These are phyloP conservation scores for Dilophus febrilis DNA, from an alignment of 2,888 invertebrate species.

Conservation along the genomic window DNA sequence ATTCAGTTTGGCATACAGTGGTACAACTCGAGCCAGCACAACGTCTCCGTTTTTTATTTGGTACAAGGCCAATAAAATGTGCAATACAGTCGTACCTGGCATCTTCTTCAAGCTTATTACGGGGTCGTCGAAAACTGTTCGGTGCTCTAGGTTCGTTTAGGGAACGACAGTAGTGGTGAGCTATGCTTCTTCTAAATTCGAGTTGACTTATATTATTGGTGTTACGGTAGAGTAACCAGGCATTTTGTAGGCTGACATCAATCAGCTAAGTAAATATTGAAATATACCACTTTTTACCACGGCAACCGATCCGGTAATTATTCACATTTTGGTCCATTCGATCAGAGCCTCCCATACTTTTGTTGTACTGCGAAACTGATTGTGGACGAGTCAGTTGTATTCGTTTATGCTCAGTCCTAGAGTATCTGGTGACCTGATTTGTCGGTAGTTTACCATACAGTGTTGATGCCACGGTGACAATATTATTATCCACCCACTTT, in stretches of 20 bases:
- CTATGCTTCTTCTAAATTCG: neutral
- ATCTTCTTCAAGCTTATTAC: neutral
- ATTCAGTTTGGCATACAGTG: neutral
- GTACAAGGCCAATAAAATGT: neutral
- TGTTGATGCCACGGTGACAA: conserved; percentile 14
- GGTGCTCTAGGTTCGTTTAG: neutral
- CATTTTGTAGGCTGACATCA: too few relatives aligned
- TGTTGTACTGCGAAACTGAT: conserved; percentile 6
- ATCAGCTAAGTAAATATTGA: too few relatives aligned
- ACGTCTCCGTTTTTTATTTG: neutral
- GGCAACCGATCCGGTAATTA: too few relatives aligned
- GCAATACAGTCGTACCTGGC: neutral
- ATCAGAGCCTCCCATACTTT: neutral
- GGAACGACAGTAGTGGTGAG: neutral
- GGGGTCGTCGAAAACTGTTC: too few relatives aligned
- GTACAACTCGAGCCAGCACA: neutral
- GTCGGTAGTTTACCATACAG: conserved; percentile 7
- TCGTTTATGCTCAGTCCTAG: neutral
- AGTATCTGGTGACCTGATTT: neutral
- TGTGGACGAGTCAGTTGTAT: conserved; percentile 8
- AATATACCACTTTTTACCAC: too few relatives aligned
- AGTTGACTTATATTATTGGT: neutral
- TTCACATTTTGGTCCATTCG: too few relatives aligned
- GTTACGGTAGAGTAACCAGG: too few relatives aligned
- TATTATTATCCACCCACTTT: conserved; percentile 17